Evolutionary conservation across 2,888 invertebrate genomes (phyloP), one percentile per base, ranked within the genome.

Genomic region (Bedellia somnulentella): DNA sequence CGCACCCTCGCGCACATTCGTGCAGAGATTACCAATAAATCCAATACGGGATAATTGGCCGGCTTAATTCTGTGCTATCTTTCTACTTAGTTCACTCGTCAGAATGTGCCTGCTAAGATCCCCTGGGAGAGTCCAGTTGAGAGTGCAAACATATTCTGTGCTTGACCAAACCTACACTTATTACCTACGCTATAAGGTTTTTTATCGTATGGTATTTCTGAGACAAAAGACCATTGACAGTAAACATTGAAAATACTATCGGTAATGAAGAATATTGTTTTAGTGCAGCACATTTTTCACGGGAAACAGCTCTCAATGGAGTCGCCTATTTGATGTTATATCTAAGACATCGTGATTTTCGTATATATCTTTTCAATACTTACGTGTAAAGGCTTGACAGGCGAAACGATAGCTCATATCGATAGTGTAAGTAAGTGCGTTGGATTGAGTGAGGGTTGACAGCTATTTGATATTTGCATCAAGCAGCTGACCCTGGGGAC

Each of bases 11-110:
- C 70, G 70, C 68, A 64, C 61, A 68, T 71, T 71, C 75, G 75
- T 75, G 75, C 73, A 70, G 63, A 73, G 75, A 75, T 75, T 75
- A 75, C 75, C 75, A 75, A 75, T 75, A 75, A 75, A 75, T 75
- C 75, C 73, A 75, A 75, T 75, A 73, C 73, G 75, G 73, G 75
- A 75, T 75, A 75, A 75, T 75, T 75, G 75, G 71, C 67, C 67
- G 68, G 73, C 75, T 75, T 75, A 75, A 75, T 73, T 75, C 71
- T 71, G 66, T 73, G 67, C 75, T 73, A 75, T 75, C 75, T 75
- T 71, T 73, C 73, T 75, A 73, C 75, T 75, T 73, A 71, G 70
- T 73, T 70, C 71, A 73, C 73, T 73, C 71, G 71, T 73, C 71
- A 75, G 73, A 73, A 73, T 73, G 68, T 68, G 75, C 75, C 67